A percentile compares a stretch with the other conserved stretches of the same genome.
These are phyloP conservation scores for Hyperoplus lanceolatus DNA, from an alignment of 2,797 vertebrate species.

Conservation along the genomic window DNA sequence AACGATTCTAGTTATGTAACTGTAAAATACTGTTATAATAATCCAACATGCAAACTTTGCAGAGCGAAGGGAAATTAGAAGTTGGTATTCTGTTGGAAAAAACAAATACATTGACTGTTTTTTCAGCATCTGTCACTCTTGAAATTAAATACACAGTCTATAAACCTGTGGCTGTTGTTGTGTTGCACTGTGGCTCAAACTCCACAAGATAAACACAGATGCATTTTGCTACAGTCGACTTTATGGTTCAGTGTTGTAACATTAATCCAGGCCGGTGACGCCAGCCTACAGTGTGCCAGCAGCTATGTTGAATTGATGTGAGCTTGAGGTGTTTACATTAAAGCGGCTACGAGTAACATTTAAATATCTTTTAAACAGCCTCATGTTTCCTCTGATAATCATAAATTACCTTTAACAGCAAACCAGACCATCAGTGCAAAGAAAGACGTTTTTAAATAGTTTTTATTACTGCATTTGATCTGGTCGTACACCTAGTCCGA, in stretches of 20 bases:
- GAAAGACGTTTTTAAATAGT: too few relatives aligned
- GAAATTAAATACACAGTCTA: conserved; percentile 18
- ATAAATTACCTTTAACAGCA: too few relatives aligned
- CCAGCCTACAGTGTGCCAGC: conserved; percentile 13
- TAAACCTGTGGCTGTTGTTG: conserved; percentile 21
- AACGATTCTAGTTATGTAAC: conserved; percentile 18
- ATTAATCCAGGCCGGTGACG: conserved; percentile 47
- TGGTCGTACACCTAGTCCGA: too few relatives aligned
- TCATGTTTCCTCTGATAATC: too few relatives aligned
- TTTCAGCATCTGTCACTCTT: conserved; percentile 17
- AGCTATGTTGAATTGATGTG: conserved; percentile 42
- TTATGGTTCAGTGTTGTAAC: conserved; percentile 36
- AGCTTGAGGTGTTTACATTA: conserved; percentile 52
- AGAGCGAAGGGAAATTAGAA: conserved; percentile 2
- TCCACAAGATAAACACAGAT: conserved; percentile 47
- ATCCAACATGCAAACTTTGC: not conserved
- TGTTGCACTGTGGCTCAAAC: conserved; percentile 27
- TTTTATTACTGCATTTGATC: too few relatives aligned
- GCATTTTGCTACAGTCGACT: conserved; percentile 29
- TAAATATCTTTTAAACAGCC: too few relatives aligned
- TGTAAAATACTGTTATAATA: conserved; percentile 1
- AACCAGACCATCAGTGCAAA: too few relatives aligned
- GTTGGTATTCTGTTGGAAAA: not conserved
- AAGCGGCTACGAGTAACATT: too few relatives aligned
- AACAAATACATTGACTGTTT: conserved; percentile 1